phyloP scores from a whole-genome alignment of 2,113 vertebrate species.

The Pterocles orientalis region DNA sequence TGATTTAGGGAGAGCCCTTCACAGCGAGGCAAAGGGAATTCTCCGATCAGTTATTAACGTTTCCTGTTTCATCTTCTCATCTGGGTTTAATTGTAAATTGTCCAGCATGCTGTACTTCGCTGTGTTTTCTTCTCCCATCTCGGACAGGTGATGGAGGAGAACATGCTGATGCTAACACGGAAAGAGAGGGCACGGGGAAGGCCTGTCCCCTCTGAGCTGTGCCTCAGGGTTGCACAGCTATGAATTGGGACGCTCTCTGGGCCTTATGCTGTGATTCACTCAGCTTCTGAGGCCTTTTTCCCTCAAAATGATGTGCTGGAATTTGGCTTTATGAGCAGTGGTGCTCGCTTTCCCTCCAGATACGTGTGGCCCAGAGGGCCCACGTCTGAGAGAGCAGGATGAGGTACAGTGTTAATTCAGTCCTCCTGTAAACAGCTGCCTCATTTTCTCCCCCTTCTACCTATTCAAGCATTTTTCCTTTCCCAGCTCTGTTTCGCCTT shows the following conservation, averaged over 20 bases:
- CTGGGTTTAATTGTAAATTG: slow-evolving; percentile 35
- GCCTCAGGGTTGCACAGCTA: neutral
- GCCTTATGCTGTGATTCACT: neutral
- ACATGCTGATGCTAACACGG: neutral
- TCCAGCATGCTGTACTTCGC: neutral
- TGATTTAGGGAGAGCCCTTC: neutral
- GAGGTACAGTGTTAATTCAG: neutral
- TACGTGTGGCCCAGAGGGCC: neutral
- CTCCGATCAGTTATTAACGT: neutral
- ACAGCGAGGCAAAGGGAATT: neutral
- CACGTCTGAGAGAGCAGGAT: neutral
- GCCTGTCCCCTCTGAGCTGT: neutral
- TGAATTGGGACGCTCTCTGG: neutral
- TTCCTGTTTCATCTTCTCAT: neutral
- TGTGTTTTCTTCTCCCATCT: neutral
- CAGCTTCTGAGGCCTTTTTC: neutral
- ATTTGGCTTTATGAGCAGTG: neutral
- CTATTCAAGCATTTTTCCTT: neutral
- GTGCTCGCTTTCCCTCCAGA: neutral
- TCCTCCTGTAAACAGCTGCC: neutral
- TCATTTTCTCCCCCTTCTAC: neutral
- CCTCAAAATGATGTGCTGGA: neutral
- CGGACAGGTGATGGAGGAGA: neutral
- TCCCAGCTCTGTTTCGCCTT: neutral
- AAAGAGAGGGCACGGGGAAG: neutral